These are phyloP conservation scores for Pelobates cultripes DNA, from an alignment of 2,797 vertebrate genomes.

Conservation along the genomic window DNA sequence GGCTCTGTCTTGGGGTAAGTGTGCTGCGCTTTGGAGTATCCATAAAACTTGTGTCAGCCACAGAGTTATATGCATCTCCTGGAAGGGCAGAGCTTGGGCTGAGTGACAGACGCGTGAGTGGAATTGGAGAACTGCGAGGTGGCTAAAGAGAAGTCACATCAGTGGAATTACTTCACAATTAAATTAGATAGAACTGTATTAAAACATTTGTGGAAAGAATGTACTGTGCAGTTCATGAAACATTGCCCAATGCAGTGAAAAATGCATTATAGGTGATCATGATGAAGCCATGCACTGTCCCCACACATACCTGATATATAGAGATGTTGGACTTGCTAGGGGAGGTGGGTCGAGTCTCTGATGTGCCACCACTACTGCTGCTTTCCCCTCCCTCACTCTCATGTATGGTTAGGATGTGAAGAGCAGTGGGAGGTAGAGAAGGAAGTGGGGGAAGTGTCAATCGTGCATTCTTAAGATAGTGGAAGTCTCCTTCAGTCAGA, in stretches of 20 bases:
- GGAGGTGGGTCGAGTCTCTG: slow-evolving; percentile 71
- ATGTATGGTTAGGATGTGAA: slow-evolving; percentile 95
- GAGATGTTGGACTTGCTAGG: slow-evolving; percentile 86
- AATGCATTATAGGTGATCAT: too few species aligned
- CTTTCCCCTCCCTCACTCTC: slow-evolving; percentile 82
- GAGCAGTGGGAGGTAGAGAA: slow-evolving; percentile 68
- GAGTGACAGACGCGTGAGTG: slow-evolving; percentile 76
- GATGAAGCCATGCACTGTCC: not conserved
- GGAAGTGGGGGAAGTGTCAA: slow-evolving; percentile 91
- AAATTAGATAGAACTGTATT: not conserved
- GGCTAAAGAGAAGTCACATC: slow-evolving; percentile 15
- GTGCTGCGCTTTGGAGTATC: slow-evolving; percentile 3
- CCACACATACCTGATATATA: slow-evolving; percentile 87
- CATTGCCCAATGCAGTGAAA: too few species aligned
- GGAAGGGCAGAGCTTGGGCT: slow-evolving; percentile 89
- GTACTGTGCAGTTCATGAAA: not conserved
- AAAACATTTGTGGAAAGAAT: not conserved
- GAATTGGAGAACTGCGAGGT: slow-evolving; percentile 28
- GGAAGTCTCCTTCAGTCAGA: slow-evolving; percentile 94
- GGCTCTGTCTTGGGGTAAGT: not conserved
- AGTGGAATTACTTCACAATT: too few species aligned
- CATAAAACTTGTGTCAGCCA: slow-evolving; percentile 72
- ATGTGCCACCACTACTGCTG: slow-evolving; percentile 84
- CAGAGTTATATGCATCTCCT: slow-evolving; percentile 88
- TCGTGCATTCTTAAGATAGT: slow-evolving; percentile 95